Evolutionary conservation across 2,888 invertebrate species (phyloP), one percentile per base, ranked within the genome.

Genomic region (Glyphotaelius pellucidus): DNA sequence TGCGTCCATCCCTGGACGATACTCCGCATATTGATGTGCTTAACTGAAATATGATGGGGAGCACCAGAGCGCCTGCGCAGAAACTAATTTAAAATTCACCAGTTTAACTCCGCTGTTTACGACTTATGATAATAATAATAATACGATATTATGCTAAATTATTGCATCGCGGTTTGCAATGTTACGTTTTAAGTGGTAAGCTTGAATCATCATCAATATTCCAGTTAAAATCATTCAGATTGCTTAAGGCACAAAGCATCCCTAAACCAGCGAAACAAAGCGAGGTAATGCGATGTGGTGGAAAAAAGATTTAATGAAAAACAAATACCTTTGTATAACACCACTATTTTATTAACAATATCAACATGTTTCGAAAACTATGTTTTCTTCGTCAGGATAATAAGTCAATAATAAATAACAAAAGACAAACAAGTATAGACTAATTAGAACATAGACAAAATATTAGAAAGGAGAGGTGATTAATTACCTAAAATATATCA

Each of bases 1-100:
- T 79, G 88, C 88, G 88, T 88, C 79, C 79, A 88, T 79, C 88
- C 79, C 67, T 15, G 88, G 32, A 35, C 52, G 88, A 31, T 42
- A 89, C 35, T 89, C 14, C 80, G 89, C 89, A 89, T 89, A 89
- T 89, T 89, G 89, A 89, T 89, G 89, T 80, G 80, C 80, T 89
- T 80, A 89, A 80, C 42, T 80, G 31, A 89, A 89, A 89, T 80
- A 89, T 89, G 89, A 89, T 88, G 88, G 31, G 67, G 89, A 89
- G 35, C 88, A 67, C 67, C 86, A 42, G 52, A 31, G 88, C 67
- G 88, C 88, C 30, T 67, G 88, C 88, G 88, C 67, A 80, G 52
- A 89, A 89, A 89, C 89, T 80, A 89, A 89, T 89, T 89, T 38
- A 80, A 89, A 89, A 80, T 42, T 89, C 89, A 80, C 89, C 14